Conservation (phyloP, 92 coral and sea anemone species). For the Palythoa heliodiscus region DNA sequence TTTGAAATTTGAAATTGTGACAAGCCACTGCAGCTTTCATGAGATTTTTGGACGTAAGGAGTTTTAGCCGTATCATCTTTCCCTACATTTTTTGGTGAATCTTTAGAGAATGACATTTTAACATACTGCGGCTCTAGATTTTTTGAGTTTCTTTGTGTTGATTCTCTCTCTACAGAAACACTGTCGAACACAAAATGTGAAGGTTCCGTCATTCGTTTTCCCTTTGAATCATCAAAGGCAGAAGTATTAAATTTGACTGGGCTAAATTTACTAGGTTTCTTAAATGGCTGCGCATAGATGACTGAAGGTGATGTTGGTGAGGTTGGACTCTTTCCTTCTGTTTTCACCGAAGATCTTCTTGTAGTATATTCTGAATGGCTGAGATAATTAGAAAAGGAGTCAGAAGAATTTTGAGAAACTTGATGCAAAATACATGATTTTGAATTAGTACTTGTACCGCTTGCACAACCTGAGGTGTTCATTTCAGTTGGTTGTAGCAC, state of each 20-base stretch:
- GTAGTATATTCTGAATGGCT: neutral
- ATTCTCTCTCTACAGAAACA: neutral
- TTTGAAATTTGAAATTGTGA: slow-evolving; percentile 37
- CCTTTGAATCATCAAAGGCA: neutral
- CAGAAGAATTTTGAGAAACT: neutral
- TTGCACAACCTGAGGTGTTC: neutral
- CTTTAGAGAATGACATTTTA: neutral
- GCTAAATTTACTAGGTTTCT: slow-evolving; percentile 32
- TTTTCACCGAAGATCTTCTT: neutral
- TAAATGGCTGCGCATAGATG: slow-evolving; percentile 35
- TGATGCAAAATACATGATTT: neutral
- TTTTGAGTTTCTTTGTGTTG: neutral
- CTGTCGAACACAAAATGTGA: slow-evolving; percentile 27
- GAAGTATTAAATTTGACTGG: slow-evolving; percentile 15
- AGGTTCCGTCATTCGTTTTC: neutral
- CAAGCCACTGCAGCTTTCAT: neutral
- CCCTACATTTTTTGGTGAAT: neutral
- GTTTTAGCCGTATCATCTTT: neutral
- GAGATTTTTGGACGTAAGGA: neutral
- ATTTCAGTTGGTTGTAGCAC: slow-evolving; percentile 19
- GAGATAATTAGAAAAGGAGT: neutral
- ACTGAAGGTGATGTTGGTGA: slow-evolving; percentile 28
- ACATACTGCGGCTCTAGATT: neutral
- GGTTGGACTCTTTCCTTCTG: neutral
- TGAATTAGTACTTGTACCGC: neutral